Evolutionary conservation across 2,888 invertebrate species (phyloP).

Genomic region (Drosophila pseudotakahashii): DNA sequence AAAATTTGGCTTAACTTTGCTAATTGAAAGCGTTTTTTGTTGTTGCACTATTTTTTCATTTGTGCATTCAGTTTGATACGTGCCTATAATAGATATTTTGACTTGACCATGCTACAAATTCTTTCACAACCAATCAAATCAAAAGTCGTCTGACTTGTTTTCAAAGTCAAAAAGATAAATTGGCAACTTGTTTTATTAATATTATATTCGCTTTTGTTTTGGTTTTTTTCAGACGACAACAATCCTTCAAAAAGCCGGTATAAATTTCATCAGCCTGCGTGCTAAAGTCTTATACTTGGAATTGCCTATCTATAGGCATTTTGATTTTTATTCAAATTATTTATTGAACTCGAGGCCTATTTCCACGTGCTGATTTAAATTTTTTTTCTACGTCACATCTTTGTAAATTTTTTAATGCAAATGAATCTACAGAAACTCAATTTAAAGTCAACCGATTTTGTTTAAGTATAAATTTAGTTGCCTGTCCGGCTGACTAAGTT

Average conservation of each 20-base stretch:
- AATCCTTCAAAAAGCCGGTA: slow-evolving; percentile 44
- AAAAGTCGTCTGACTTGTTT: slow-evolving; percentile 66
- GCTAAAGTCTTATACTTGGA: slow-evolving; percentile 1
- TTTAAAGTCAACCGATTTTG: slow-evolving; percentile 9
- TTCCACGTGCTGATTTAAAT: slow-evolving; percentile 13
- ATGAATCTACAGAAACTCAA: slow-evolving; percentile 2
- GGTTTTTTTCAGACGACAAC: slow-evolving; percentile 25
- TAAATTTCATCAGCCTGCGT: slow-evolving; percentile 9
- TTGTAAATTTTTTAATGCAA: slow-evolving; percentile 3
- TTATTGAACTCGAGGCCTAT: slow-evolving; percentile 17
- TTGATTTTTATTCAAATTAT: slow-evolving; percentile 63
- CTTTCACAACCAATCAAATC: slow-evolving; percentile 34
- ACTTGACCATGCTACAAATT: slow-evolving; percentile 28
- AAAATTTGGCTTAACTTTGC: slow-evolving; percentile 6
- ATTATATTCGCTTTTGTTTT: slow-evolving; percentile 20
- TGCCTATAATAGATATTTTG: not conserved
- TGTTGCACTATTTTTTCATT: slow-evolving; percentile 3
- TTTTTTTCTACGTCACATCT: not conserved
- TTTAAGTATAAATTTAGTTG: slow-evolving; percentile 9
- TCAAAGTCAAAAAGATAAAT: slow-evolving; percentile 51
- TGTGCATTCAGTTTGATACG: slow-evolving; percentile 11
- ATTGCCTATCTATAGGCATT: slow-evolving; percentile 43
- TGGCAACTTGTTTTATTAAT: slow-evolving; percentile 57
- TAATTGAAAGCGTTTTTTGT: slow-evolving; percentile 2
- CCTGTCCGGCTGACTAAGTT: slow-evolving; percentile 1